Evolutionary conservation across 1,140 invertebrate species (phyloP).

Genomic region (Drosophila sp.): DNA sequence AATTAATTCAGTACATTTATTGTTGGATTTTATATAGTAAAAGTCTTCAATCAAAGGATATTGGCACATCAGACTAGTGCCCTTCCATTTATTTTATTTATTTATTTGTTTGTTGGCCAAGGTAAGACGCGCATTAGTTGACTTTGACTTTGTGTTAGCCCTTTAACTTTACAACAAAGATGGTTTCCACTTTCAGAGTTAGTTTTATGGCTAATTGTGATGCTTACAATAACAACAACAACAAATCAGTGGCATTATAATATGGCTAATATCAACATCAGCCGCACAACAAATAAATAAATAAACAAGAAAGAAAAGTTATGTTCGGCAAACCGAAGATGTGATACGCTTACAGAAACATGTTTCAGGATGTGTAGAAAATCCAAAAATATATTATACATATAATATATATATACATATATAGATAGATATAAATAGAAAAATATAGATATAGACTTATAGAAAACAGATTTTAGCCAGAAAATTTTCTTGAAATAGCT

Average conservation of each 20-base stretch:
- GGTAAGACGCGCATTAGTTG: conserved; percentile 36
- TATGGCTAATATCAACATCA: conserved; percentile 28
- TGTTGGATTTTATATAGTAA: too few relatives aligned
- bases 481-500: too few relatives aligned
- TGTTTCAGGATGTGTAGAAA: too few relatives aligned
- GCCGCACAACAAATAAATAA: conserved; percentile 43
- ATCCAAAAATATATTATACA: too few relatives aligned
- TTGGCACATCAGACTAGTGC: not conserved
- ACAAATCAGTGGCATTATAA: conserved; percentile 13
- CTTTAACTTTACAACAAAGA: conserved; percentile 24
- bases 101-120: conserved; percentile 16
- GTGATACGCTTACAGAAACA: not conserved
- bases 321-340: not conserved
- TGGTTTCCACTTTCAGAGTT: conserved; percentile 41
- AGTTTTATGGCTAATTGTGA: conserved; percentile 59
- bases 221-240: conserved; percentile 53
- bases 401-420: too few relatives aligned
- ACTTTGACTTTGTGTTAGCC: conserved; percentile 14
- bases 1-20: too few relatives aligned
- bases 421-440: too few relatives aligned
- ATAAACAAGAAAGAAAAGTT: conserved; percentile 26
- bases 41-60: not conserved
- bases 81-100: conserved; percentile 1
- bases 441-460: too few relatives aligned
- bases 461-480: too few relatives aligned